Evolutionary conservation across 2,797 vertebrate genomes (phyloP).

Genomic region (Sparus aurata): DNA sequence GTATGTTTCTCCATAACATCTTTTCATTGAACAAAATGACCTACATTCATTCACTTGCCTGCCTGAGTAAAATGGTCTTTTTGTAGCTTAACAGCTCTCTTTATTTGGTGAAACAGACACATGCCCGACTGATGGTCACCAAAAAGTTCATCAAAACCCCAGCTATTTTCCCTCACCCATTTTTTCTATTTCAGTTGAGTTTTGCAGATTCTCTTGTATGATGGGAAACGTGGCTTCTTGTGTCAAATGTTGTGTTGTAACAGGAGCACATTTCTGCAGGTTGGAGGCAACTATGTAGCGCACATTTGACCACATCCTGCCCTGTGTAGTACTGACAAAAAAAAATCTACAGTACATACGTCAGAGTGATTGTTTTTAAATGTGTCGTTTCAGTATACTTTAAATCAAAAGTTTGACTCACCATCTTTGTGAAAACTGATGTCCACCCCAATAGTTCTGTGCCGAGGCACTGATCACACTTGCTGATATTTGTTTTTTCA

Average conservation of each 20-base stretch:
- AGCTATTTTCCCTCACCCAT: neutral
- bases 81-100: neutral
- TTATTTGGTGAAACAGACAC: neutral
- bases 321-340: constrained; percentile 53
- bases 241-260: constrained; percentile 35
- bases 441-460: neutral
- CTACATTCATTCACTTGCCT: too few species aligned
- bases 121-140: too few species aligned
- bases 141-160: too few species aligned
- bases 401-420: constrained; percentile 28
- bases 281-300: constrained; percentile 66
- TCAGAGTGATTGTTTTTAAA: constrained; percentile 60
- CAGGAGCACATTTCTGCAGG: constrained; percentile 64
- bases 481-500: neutral
- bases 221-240: constrained; percentile 16
- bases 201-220: constrained; percentile 15
- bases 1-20: neutral
- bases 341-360: constrained; percentile 12
- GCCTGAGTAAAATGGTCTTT: neutral
- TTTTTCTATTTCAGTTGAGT: neutral
- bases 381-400: constrained; percentile 39
- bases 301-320: constrained; percentile 76
- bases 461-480: neutral
- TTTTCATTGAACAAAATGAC: neutral
- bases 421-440: constrained; percentile 3